A percentile compares a stretch with the other conserved stretches of the same genome.
These are phyloP conservation scores for Anas georgica DNA, from an alignment of 2,797 vertebrate genomes.

Conservation along the genomic window DNA sequence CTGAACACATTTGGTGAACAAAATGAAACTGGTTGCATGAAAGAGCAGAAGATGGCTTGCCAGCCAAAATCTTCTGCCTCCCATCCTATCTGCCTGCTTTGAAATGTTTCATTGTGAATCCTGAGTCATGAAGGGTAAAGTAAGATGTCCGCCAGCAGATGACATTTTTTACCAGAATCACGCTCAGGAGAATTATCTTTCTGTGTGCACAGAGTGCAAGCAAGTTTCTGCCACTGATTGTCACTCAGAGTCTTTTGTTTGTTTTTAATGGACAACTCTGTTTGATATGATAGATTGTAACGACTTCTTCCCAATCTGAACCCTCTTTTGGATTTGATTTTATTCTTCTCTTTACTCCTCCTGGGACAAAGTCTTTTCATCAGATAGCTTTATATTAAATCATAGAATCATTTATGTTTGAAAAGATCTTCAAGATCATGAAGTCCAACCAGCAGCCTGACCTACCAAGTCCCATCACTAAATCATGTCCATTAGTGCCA, in stretches of 20 bases:
- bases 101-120: not conserved
- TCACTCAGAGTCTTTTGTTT: not conserved
- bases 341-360: not conserved
- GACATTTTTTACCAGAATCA: not conserved
- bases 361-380: not conserved
- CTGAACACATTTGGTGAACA: not conserved
- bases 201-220: not conserved
- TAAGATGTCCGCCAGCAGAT: rapidly evolving
- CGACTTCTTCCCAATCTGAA: not conserved
- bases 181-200: not conserved
- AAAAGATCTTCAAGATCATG: not conserved
- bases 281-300: not conserved
- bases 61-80: not conserved
- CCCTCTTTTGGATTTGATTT: not conserved
- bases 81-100: not conserved
- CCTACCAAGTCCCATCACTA: not conserved
- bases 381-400: not conserved
- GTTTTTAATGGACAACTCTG: not conserved
- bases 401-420: not conserved
- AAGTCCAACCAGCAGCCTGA: not conserved
- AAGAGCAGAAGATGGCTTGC: not conserved
- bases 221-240: not conserved
- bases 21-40: not conserved
- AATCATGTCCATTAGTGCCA: not conserved
- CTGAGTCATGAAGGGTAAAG: not conserved